Evolutionary conservation across 2,113 vertebrate species (phyloP).

Genomic region (Cariama cristata): DNA sequence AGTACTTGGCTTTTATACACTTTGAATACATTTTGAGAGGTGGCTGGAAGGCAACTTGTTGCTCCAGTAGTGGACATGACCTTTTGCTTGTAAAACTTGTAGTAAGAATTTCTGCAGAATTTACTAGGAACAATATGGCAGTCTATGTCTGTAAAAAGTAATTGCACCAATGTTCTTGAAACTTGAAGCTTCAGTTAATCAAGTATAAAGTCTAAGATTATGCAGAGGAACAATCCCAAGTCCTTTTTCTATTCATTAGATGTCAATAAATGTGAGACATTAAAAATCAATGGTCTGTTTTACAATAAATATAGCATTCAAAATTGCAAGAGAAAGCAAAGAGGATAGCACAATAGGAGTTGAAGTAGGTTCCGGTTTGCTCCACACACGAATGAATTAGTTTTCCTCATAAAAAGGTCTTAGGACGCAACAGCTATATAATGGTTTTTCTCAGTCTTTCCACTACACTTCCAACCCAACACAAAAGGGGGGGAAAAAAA

Average conservation of each 20-base stretch:
- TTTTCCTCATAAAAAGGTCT: neutral
- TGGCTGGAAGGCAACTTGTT: neutral
- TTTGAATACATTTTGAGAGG: neutral
- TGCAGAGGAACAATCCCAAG: neutral
- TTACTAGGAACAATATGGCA: neutral
- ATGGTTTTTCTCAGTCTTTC: neutral
- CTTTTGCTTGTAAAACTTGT: neutral
- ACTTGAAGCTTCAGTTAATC: neutral
- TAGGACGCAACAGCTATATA: rapidly evolving
- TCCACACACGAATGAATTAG: neutral
- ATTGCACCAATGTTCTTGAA: neutral
- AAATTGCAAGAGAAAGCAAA: neutral
- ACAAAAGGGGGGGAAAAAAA: neutral
- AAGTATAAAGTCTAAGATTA: neutral
- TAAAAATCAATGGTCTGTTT: neutral
- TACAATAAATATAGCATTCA: neutral
- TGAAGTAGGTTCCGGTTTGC: neutral
- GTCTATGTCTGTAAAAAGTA: neutral
- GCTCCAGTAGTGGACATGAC: neutral
- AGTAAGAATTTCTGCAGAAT: neutral
- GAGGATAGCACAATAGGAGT: neutral
- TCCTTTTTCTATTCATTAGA: neutral
- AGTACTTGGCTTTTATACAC: neutral
- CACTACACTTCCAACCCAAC: neutral
- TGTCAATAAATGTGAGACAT: neutral